Evolutionary conservation across 1,140 invertebrate species (phyloP).

Genomic region (Mizuhopecten yessoensis): DNA sequence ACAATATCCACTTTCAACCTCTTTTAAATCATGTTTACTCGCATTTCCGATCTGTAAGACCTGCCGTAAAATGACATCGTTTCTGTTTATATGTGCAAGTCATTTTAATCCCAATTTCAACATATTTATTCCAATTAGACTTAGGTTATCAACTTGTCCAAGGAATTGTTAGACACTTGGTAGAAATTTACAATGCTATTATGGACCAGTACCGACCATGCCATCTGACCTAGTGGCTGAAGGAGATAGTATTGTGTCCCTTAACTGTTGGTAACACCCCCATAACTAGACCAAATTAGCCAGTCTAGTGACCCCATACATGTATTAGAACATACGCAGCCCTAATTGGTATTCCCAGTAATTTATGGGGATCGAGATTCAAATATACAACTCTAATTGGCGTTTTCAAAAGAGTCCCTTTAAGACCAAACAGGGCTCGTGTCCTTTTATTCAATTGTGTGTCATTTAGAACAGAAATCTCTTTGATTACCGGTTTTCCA

Average conservation of each 20-base stretch:
- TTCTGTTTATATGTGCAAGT: no score
- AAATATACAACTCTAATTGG: conserved; percentile 21
- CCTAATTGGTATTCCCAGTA: neutral
- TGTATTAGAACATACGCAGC: neutral
- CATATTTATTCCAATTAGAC: no score
- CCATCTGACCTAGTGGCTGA: neutral
- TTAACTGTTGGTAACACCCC: conserved; percentile 11
- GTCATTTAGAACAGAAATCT: neutral
- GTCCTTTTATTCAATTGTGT: conserved; percentile 16
- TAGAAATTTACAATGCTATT: neutral
- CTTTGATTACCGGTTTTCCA: conserved; percentile 26
- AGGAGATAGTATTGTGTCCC: neutral
- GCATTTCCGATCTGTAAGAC: no score
- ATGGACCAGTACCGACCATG: neutral
- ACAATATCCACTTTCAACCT: no score
- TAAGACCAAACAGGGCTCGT: neutral
- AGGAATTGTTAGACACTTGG: no score
- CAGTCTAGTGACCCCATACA: neutral
- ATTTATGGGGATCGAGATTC: conserved; percentile 32
- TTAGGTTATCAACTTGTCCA: no score
- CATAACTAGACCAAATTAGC: neutral
- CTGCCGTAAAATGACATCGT: no score
- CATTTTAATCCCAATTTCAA: no score
- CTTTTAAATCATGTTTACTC: no score
- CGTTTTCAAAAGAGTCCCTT: neutral